These are phyloP conservation scores for Agrilus cyanescens DNA, from an alignment of 2,888 invertebrate species.

Conservation along the genomic window DNA sequence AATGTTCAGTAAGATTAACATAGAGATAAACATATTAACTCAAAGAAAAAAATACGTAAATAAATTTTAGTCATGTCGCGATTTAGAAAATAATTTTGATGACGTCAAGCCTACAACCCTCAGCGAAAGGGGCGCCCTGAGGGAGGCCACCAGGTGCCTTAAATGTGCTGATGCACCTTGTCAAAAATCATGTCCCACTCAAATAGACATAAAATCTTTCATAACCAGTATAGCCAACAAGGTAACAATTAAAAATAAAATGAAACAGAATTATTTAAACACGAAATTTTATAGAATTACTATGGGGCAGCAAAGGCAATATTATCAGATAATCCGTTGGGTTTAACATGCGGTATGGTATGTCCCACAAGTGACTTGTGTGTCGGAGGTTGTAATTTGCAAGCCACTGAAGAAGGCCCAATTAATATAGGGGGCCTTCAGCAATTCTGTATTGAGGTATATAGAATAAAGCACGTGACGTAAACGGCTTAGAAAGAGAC, in stretches of 20 bases:
- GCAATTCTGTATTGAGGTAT: slow-evolving; percentile 91
- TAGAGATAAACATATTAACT: background rate
- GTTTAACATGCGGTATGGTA: slow-evolving; percentile 94
- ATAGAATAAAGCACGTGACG: background rate
- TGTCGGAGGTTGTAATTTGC: slow-evolving; percentile 94
- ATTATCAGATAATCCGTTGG: slow-evolving; percentile 93
- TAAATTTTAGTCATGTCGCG: slow-evolving; percentile 47
- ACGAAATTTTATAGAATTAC: slow-evolving; percentile 59
- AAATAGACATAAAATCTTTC: slow-evolving; percentile 92
- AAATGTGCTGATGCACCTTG: slow-evolving; percentile 96
- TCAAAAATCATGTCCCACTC: slow-evolving; percentile 97
- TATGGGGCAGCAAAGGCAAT: slow-evolving; percentile 96
- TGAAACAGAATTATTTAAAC: background rate
- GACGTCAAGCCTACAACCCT: slow-evolving; percentile 96
- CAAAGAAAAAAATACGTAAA: slow-evolving; percentile 4
- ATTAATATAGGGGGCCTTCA: slow-evolving; percentile 98
- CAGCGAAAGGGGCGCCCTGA: slow-evolving; percentile 87
- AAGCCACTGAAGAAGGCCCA: slow-evolving; percentile 92
- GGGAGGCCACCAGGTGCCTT: slow-evolving; percentile 77
- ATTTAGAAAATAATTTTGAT: slow-evolving; percentile 78
- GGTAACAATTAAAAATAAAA: slow-evolving; percentile 36
- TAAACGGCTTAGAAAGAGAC: background rate
- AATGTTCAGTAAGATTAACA: slow-evolving; percentile 59
- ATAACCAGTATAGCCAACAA: slow-evolving; percentile 94
- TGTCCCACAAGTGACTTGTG: slow-evolving; percentile 98